Percentiles rank a stretch among this genome's conserved stretches.
Evolutionary conservation across 30 jellyfish, hydroid and myxozoan species (phyloP).

Genomic region (Nemopilema nomurai): DNA sequence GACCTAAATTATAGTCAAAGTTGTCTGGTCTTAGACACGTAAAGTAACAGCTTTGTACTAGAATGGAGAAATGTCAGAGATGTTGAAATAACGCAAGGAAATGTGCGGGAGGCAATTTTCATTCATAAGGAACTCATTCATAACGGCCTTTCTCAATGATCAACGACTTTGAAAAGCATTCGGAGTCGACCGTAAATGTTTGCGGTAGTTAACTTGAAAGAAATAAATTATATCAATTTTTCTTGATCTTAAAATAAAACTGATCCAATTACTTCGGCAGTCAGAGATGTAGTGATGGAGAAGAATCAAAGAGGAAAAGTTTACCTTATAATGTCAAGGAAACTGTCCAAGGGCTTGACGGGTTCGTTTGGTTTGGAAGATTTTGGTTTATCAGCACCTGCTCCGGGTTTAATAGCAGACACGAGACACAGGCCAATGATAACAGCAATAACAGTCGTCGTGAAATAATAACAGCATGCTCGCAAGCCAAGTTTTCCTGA

Average conservation of each 20-base stretch:
- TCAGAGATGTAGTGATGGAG: no score
- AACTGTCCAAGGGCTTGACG: slow-evolving; percentile 88
- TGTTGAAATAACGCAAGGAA: no score
- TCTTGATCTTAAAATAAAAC: not conserved
- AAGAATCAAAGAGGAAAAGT: not conserved
- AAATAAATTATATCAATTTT: no score
- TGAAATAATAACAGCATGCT: slow-evolving; percentile 78
- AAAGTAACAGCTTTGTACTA: no score
- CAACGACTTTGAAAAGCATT: not conserved
- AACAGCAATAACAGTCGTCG: slow-evolving; percentile 89
- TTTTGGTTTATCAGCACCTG: slow-evolving; percentile 73
- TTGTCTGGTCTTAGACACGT: no score
- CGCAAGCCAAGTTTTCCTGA: slow-evolving; percentile 91
- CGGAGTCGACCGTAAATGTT: not conserved
- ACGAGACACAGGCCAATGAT: slow-evolving; percentile 85
- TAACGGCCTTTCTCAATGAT: not conserved
- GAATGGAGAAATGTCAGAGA: no score
- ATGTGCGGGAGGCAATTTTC: no score
- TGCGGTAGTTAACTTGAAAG: no score
- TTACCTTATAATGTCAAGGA: slow-evolving; percentile 87
- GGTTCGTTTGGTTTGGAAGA: slow-evolving; percentile 48
- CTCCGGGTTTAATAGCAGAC: slow-evolving; percentile 90
- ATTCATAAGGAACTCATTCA: no score
- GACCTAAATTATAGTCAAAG: no score
- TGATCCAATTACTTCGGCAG: not conserved